phyloP scores from a whole-genome alignment of 2,888 invertebrate genomes.

The Cataglyphis albicans region DNA sequence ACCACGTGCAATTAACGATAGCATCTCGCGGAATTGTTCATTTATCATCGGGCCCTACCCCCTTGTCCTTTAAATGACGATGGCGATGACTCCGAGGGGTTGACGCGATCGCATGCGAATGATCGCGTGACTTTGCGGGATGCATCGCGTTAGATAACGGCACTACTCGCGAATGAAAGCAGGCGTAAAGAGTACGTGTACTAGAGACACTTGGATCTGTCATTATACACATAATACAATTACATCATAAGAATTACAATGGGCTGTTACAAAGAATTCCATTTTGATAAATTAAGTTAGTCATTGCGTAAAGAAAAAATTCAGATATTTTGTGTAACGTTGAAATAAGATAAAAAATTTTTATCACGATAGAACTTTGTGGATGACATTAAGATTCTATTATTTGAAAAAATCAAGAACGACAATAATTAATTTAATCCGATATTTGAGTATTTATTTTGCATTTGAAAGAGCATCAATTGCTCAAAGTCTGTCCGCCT shows the following conservation, averaged over 20 bases:
- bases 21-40: constrained; percentile 83
- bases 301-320: neutral
- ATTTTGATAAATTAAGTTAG: neutral
- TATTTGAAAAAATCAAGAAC: neutral
- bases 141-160: constrained; percentile 10
- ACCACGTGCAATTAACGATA: constrained; percentile 83
- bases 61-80: constrained; percentile 69
- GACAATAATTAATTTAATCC: neutral
- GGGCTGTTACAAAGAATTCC: neutral
- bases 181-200: neutral
- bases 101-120: constrained; percentile 46
- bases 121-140: constrained; percentile 28
- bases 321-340: neutral
- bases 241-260: neutral
- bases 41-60: constrained; percentile 73
- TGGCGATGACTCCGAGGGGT: constrained; percentile 38
- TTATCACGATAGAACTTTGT: neutral
- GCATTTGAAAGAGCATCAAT: neutral
- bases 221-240: constrained; percentile 16
- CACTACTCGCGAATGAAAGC: neutral
- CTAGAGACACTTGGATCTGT: constrained; percentile 3
- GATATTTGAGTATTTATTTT: neutral
- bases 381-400: neutral
- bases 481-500: constrained; percentile 1
- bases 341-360: neutral